Conservation (phyloP, 2,888 invertebrate species). For the Drosophila formosana region DNA sequence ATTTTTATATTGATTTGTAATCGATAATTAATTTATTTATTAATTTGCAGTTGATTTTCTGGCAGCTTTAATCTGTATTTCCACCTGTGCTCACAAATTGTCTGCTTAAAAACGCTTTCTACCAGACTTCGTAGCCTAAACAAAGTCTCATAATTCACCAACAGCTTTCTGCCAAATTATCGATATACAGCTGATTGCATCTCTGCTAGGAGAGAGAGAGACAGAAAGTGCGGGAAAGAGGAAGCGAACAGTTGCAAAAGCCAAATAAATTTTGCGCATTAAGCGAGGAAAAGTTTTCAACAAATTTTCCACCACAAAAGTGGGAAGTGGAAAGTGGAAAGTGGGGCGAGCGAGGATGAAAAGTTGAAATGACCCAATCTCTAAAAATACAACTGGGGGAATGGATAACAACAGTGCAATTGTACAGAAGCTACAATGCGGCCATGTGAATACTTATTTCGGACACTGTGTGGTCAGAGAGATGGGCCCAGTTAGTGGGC, state of each 20-base stretch:
- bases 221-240: not conserved
- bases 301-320: conserved; percentile 47
- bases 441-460: conserved; percentile 59
- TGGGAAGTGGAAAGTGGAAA: conserved; percentile 15
- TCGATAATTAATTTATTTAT: too few relatives aligned
- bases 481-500: conserved; percentile 5
- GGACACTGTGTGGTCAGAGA: conserved; percentile 48
- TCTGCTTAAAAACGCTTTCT: not conserved
- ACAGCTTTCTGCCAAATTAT: conserved; percentile 20
- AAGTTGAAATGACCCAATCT: conserved; percentile 55
- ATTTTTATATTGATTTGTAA: too few relatives aligned
- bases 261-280: conserved; percentile 22
- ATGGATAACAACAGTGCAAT: conserved; percentile 33
- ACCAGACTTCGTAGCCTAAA: not conserved
- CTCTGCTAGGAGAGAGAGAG: too few relatives aligned
- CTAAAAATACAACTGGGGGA: conserved; percentile 38
- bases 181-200: conserved; percentile 4
- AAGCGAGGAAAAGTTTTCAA: conserved; percentile 37
- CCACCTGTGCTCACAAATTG: not conserved
- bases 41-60: too few relatives aligned
- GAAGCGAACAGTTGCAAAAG: not conserved
- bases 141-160: conserved; percentile 10
- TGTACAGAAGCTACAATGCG: conserved; percentile 30
- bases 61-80: too few relatives aligned
- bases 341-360: not conserved